Base-by-base conservation (phyloP, 2,113 vertebrate species). In the Mastomys coucha region DNA sequence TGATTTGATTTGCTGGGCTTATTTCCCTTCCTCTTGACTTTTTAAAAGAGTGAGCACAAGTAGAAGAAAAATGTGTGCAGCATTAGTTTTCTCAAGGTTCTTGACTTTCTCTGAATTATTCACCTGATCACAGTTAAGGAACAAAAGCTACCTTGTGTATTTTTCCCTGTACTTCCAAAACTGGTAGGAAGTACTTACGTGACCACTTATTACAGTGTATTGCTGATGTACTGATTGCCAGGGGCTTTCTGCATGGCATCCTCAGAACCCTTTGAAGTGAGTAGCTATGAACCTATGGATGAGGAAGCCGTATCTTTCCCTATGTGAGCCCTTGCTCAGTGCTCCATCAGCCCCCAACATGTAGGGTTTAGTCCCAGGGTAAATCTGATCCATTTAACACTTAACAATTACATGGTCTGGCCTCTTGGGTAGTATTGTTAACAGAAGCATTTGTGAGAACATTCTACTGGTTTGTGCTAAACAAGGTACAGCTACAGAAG, bases 361-460 rank as follows among this genome's bases (percentile, higher is more conserved):
- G 76, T 76, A 75, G 75, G 33, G 80, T 93, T 96, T 58, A 91
- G 80, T 75, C 42, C 63, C 45, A 89, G 65, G 84, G 39, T 49
- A 51, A 81, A 0, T 89, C 75, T 56, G 51, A n/a, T 75, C 87
- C 33, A 93, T 42, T 85, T 76, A 20, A 88, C 45, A 31, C 49
- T 80, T 81, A 67, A 75, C 36, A 81, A 0, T 77, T 49, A 5
- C 39, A 56, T 51, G 76, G 22, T 39, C 56, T 86, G 93, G 2
- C 49, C 22, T 96, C 53, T 95, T 28, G 2, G 12, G 49, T 36
- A 67, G 19, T 82, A 39, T 95, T 87, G 33, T 92, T 82, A 76
- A 58, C 45, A 91, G 81, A 94, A 96, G 73, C 63, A 69, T 96
- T 95, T 89, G 31, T 42, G 85, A 92, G 53, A 49, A 56, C 28